Evolutionary conservation across 1,140 invertebrate species (phyloP).

Genomic region (Zaprionus kolodkinae): DNA sequence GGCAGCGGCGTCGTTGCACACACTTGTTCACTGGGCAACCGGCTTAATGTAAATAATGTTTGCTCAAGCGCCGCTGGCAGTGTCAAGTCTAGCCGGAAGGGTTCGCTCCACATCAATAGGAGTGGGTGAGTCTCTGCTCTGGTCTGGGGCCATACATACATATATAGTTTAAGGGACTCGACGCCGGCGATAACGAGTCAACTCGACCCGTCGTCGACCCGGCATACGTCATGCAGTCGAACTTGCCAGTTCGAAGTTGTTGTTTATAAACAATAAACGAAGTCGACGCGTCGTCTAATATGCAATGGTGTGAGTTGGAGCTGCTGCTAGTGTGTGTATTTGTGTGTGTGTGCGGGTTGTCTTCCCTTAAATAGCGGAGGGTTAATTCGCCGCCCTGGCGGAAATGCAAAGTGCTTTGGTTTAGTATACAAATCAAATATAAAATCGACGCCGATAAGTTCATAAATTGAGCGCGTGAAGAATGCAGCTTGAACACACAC

Average conservation of each 20-base stretch:
- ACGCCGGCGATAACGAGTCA: constrained; percentile 50
- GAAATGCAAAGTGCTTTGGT: constrained; percentile 48
- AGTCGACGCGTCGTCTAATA: constrained; percentile 41
- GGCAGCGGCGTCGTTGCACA: not conserved
- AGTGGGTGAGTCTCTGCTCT: too few relatives aligned
- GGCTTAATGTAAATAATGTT: constrained; percentile 71
- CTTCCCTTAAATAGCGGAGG: constrained; percentile 10
- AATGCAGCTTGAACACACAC: constrained; percentile 57
- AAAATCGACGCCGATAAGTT: constrained; percentile 47
- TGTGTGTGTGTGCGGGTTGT: not conserved
- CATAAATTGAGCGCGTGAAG: constrained; percentile 79
- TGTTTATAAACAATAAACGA: constrained; percentile 82
- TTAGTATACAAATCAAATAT: constrained; percentile 75
- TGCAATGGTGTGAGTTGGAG: constrained; percentile 2
- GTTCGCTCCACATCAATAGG: not conserved
- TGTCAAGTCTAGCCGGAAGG: constrained; percentile 35
- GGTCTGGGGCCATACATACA: not conserved
- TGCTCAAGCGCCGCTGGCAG: constrained; percentile 59
- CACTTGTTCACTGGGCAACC: constrained; percentile 71
- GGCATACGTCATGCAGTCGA: constrained; percentile 66
- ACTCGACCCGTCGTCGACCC: constrained; percentile 37
- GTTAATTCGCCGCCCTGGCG: constrained; percentile 56
- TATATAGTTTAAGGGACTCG: constrained; percentile 20
- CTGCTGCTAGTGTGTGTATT: not conserved
- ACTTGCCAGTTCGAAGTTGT: constrained; percentile 59